Evolutionary conservation across 2,888 invertebrate species (phyloP), one percentile per base, ranked within the genome.

Genomic region (Amiota communis): DNA sequence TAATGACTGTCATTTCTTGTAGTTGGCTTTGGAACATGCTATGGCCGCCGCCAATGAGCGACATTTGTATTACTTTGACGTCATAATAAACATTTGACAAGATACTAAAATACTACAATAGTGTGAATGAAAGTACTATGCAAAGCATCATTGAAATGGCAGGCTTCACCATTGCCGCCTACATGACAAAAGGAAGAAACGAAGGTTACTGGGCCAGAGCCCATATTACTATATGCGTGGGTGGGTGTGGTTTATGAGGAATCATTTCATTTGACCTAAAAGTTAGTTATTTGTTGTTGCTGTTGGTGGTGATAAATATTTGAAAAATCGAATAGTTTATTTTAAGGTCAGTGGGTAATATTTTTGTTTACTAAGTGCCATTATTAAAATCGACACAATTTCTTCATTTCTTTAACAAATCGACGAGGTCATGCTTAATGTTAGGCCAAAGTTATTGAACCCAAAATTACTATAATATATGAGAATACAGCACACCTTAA

Each of bases 1-100:
- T 51, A 51, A 51, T 51, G 53, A 51, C 53, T 51, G 53, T n/a
- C 53, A 51, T 51, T 51, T 51, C n/a, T 51, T n/a, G 53, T 51
- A n/a, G 53, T 51, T n/a, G 12, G 53, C 53, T 51, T n/a, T 51
- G 53, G 36, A 36, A 36, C 1, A 51, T 51, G 53, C 53, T 51
- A 51, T 51, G 53, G 53, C 12, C 12, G 53, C 53, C n/a, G 13
- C 53, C 12, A 51, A 51, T 51, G 53, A n/a, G 12, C 53, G 53
- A 51, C n/a, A 51, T 51, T 51, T 51, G 53, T 51, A 51, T 51
- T 36, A 36, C 36, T 51, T 51, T 51, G 53, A 51, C 12, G 53
- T n/a, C 53, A 51, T 51, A 51, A 51, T 51, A 51, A n/a, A n/a
- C 53, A 51, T 51, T 51, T 51, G 53, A 51, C 36, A 36, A 36